Evolutionary conservation across 2,113 vertebrate species (phyloP).

Genomic region (Lepus europaeus): DNA sequence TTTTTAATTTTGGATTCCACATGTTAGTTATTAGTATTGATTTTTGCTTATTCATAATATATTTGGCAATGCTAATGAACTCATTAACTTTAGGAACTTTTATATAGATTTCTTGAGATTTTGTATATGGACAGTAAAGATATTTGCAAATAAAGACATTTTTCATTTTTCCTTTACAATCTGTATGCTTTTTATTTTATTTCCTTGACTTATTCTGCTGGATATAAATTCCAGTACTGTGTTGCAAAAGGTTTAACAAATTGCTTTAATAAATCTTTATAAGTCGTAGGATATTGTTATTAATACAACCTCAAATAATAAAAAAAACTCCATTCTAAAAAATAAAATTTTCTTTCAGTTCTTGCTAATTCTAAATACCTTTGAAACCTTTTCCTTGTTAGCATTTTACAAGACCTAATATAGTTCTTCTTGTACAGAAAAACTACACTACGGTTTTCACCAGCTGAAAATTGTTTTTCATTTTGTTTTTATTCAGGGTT

Average conservation of each 20-base stretch:
- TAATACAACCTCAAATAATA: neutral
- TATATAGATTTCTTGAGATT: neutral
- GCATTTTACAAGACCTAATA: neutral
- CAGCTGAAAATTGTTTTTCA: neutral
- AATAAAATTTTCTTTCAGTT: neutral
- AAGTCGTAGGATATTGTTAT: neutral
- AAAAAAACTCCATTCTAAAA: neutral
- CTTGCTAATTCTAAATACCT: neutral
- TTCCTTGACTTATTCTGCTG: neutral
- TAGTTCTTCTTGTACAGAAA: neutral
- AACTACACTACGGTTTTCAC: neutral
- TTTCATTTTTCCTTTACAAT: neutral
- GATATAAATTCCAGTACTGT: neutral
- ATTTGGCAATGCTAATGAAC: neutral
- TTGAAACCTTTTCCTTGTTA: neutral
- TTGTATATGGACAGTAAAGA: neutral
- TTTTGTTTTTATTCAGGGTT: constrained; percentile 87
- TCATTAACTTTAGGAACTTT: neutral
- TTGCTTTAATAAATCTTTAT: neutral
- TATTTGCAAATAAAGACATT: neutral
- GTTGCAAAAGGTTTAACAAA: constrained; percentile 8
- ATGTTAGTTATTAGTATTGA: neutral
- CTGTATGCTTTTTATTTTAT: neutral
- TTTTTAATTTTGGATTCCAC: neutral
- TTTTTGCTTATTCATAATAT: neutral